Evolutionary conservation across 2,797 vertebrate genomes (phyloP), one percentile per base, ranked within the genome.

Genomic region (Sebastiscus tertius): DNA sequence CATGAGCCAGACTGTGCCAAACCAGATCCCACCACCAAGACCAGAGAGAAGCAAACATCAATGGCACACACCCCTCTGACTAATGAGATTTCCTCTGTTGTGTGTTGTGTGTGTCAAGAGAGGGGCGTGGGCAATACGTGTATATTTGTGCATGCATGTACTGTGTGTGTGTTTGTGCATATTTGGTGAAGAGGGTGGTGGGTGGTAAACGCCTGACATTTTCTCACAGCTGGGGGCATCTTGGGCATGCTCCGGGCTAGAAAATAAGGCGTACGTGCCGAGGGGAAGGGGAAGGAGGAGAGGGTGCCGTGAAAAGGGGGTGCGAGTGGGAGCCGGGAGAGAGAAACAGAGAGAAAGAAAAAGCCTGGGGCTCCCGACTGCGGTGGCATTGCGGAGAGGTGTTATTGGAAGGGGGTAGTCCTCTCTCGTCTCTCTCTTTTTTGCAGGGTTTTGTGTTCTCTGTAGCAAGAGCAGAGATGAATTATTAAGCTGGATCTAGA

Each of bases 151-250:
- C 66, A 34, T 79, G 78, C 7, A 29, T 63, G 63, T 34, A 60
- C 79, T 85, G 84, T 68, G 71, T 77, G 61, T 66, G 71, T 34
- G 60, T 24, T 56, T 65, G 58, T 84, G 85, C 83, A 89, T 90
- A 87, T 93, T 89, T 88, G 87, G 90, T 80, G 64, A 81, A 85
- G 84, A 86, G 66, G 81, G 69, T 87, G 81, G 92, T 87, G 92
- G 93, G 94, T 91, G 94, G 92, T 93, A 94, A 94, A 92, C 87
- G 81, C 74, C 83, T 92, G 91, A 94, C 92, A 93, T 95, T 94
- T 94, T 92, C 87, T 91, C 94, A 91, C 93, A 95, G 95, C 90
- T 93, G 92, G 92, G 89, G 83, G 90, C 68, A 85, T 92, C 85
- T 88, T 85, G 88, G 90, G 92, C 89, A 92, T 89, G 93, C 94